A percentile compares a stretch with the other conserved stretches of the same genome.
Conservation (phyloP, 2,797 vertebrate genomes). For the Onychomys torridus region DNA sequence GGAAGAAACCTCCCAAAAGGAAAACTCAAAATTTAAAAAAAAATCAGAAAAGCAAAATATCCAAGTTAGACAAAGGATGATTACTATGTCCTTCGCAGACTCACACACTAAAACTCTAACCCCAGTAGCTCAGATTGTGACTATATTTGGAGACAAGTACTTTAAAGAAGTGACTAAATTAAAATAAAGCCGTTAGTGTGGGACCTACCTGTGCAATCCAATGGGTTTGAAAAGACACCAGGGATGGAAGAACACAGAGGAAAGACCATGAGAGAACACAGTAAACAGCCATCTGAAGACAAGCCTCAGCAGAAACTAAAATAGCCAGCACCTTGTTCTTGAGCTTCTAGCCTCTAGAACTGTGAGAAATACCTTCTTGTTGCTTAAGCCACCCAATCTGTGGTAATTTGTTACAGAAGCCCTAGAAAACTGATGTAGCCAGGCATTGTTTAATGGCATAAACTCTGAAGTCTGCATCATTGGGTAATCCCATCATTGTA, state of each 20-base stretch:
- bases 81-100: not conserved
- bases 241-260: not conserved
- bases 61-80: not conserved
- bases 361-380: not conserved
- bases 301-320: not conserved
- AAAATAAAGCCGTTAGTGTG: not conserved
- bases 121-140: not conserved
- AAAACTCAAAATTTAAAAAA: not conserved
- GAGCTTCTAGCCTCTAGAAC: too few relatives aligned
- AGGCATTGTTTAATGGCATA: not conserved
- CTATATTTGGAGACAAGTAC: not conserved
- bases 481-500: not conserved
- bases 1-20: not conserved
- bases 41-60: not conserved
- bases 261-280: not conserved
- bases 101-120: not conserved
- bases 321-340: not conserved
- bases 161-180: not conserved
- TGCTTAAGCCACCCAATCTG: not conserved
- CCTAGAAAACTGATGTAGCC: not conserved
- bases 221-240: not conserved
- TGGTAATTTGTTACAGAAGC: not conserved
- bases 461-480: not conserved
- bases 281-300: not conserved
- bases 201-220: too few relatives aligned